Base-by-base conservation (phyloP, 2,888 invertebrate genomes). In the Ichneumon xanthorius region DNA sequence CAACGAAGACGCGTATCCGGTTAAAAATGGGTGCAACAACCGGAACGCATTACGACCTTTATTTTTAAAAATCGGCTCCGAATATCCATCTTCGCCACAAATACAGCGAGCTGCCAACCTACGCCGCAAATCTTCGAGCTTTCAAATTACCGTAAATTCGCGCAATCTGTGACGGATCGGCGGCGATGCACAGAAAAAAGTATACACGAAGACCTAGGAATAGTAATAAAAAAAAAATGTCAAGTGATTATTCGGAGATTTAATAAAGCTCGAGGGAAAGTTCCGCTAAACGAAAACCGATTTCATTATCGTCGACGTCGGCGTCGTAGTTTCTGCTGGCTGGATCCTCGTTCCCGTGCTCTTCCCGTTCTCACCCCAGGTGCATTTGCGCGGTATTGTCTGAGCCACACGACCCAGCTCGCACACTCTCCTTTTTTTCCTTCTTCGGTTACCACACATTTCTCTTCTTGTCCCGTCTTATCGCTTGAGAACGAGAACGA, bases 261-360 rank as follows among this genome's bases (percentile, higher is more conserved):
- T 72, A 83, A 79, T 73, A 78, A 91, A 22, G 90, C 90, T 88
- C 86, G 88, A 88, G 84, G 89, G 88, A 89, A 90, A 87, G 86
- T 75, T 53, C 86, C 88, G 90, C 91, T 92, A 92, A 92, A 91
- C 90, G 92, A 92, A 92, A 92, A 91, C 90, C 92, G 90, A 92
- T 92, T 92, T 91, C 91, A 92, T 92, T 92, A 91, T 90, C 89
- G 90, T 89, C 87, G 87, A 76, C 67, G 58, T 77, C 85, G 85
- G 88, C 67, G 26, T 30, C 61, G 19, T 45, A 26, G 48, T 58
- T 58, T 58, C 70, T 71, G 33, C 22, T n/a, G 63, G 22, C 30
- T 77, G 14, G 48, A 61, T 73, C 26, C 55, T 88, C 87, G 67
- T 84, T 80, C 70, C 75, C 58, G 58, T 48, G 82, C 77, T 26